These are phyloP conservation scores for Xenopus laevis DNA, from an alignment of 2,113 vertebrate genomes.

Conservation along the genomic window DNA sequence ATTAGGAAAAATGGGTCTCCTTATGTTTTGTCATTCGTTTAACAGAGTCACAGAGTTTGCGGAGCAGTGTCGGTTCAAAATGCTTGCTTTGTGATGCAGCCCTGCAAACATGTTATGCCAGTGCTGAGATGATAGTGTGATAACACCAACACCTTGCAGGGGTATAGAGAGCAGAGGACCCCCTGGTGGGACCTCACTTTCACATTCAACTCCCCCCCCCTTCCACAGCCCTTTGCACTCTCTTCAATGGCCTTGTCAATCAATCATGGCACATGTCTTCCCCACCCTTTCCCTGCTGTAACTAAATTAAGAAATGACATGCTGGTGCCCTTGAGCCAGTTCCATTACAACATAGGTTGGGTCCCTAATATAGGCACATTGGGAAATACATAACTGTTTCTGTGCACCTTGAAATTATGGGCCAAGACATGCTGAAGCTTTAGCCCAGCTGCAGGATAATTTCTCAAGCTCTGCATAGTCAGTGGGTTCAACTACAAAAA, in stretches of 20 bases:
- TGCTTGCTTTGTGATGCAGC: constrained; percentile 24
- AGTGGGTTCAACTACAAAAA: no score
- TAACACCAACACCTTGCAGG: constrained; percentile 38
- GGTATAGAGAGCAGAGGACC: constrained; percentile 20
- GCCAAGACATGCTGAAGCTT: no score
- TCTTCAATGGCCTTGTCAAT: constrained; percentile 16
- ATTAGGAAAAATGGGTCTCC: neutral
- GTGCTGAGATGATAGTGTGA: constrained; percentile 41
- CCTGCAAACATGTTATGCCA: constrained; percentile 38
- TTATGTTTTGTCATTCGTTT: neutral
- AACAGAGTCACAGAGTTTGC: neutral
- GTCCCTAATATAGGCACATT: no score
- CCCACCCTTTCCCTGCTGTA: constrained; percentile 21
- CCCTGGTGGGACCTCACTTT: constrained; percentile 33
- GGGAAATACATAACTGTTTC: no score
- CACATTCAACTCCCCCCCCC: constrained; percentile 17
- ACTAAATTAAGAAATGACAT: neutral
- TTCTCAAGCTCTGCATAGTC: no score
- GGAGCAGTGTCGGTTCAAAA: neutral
- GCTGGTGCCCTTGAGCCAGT: neutral
- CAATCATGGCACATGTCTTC: constrained; percentile 3
- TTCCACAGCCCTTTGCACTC: constrained; percentile 6
- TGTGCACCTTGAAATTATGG: no score
- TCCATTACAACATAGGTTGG: no score
- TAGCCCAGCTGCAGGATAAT: no score